phyloP scores from a whole-genome alignment of 1,140 invertebrate species.

The Catajapyx aquilonaris region DNA sequence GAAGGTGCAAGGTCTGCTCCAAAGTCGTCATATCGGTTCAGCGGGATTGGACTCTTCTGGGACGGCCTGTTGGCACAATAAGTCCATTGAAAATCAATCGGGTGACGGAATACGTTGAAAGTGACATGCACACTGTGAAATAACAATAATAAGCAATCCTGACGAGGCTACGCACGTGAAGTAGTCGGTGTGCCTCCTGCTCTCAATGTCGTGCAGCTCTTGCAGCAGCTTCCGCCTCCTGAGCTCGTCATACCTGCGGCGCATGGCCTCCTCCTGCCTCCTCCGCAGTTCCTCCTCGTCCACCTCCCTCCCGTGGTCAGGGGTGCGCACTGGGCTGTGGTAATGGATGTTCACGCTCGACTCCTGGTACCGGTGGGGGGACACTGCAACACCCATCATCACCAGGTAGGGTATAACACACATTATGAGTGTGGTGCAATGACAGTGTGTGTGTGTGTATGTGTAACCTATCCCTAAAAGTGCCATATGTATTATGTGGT shows the following conservation, averaged over 20 bases:
- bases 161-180: constrained; percentile 62
- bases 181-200: constrained; percentile 69
- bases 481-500: no score
- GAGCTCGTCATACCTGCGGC: constrained; percentile 70
- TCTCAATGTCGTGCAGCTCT: constrained; percentile 79
- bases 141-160: no score
- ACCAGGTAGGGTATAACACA: no score
- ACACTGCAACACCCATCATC: no score
- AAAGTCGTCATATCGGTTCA: constrained; percentile 82
- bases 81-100: no score
- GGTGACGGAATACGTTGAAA: no score
- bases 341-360: constrained; percentile 86
- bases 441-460: no score
- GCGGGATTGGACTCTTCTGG: constrained; percentile 77
- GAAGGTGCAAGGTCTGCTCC: constrained; percentile 31
- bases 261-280: constrained; percentile 73
- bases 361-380: constrained; percentile 65
- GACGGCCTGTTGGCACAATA: no score
- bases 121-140: no score
- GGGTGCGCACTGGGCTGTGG: constrained; percentile 58
- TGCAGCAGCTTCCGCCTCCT: constrained; percentile 65
- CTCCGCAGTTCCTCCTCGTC: constrained; percentile 55
- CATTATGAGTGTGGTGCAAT: no score
- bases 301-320: constrained; percentile 55
- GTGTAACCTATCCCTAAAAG: no score